Conservation (phyloP, 2,888 invertebrate species). For the Calliphora vomitoria region DNA sequence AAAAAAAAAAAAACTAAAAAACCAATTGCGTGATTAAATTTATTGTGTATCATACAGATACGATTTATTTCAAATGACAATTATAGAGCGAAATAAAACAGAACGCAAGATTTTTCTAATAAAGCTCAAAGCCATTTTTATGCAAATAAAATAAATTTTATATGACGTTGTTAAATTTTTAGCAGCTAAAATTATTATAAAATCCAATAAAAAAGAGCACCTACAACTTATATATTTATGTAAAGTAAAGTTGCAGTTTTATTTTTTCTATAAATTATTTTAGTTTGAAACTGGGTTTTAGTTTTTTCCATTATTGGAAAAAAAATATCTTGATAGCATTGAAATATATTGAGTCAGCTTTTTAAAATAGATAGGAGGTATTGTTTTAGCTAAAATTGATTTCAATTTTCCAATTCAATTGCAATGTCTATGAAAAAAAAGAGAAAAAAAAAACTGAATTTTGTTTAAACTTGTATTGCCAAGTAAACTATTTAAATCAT, state of each 20-base stretch:
- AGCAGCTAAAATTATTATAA: not conserved
- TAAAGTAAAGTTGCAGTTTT: conserved; percentile 21
- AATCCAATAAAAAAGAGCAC: conserved; percentile 60
- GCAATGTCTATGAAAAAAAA: conserved; percentile 5
- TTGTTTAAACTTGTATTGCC: conserved; percentile 4
- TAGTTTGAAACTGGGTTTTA: conserved; percentile 32
- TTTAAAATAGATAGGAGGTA: conserved; percentile 16
- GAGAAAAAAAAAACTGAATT: no score
- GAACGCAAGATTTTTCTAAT: conserved; percentile 45
- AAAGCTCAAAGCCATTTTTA: conserved; percentile 38
- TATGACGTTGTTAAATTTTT: conserved; percentile 8
- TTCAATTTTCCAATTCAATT: conserved; percentile 39
- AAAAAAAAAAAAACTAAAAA: conserved; percentile 38
- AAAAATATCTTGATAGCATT: conserved; percentile 69
- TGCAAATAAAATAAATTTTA: conserved; percentile 42
- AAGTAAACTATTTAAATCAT: conserved; percentile 30
- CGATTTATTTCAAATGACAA: conserved; percentile 56
- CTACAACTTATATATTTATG: conserved; percentile 58
- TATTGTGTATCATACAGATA: conserved; percentile 53
- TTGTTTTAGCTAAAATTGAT: conserved; percentile 51
- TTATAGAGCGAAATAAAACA: conserved; percentile 33
- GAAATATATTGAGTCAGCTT: conserved; percentile 70
- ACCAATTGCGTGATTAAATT: conserved; percentile 68
- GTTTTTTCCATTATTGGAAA: conserved; percentile 25
- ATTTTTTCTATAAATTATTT: conserved; percentile 60